phyloP scores from a whole-genome alignment of 2,113 vertebrate species.

The Onychostruthus taczanowskii region DNA sequence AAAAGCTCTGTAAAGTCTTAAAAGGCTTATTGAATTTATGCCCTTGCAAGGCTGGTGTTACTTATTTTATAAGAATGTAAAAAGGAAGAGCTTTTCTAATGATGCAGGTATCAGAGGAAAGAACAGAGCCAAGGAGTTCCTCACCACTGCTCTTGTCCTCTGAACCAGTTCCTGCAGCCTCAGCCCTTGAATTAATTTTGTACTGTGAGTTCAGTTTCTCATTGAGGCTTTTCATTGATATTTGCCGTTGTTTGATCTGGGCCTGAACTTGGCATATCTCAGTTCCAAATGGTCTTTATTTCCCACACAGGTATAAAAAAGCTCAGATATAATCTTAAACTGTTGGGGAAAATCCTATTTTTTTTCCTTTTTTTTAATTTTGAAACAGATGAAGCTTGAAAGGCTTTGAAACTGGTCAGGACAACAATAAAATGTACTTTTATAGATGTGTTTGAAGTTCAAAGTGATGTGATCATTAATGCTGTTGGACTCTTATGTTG shows the following conservation, averaged over 20 bases:
- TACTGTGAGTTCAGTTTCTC: neutral
- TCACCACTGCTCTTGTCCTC: neutral
- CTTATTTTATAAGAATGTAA: neutral
- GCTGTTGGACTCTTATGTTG: neutral
- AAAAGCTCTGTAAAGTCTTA: neutral
- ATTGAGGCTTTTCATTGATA: neutral
- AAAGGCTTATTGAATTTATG: neutral
- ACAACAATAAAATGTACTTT: neutral
- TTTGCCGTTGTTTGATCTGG: neutral
- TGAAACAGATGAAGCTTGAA: neutral
- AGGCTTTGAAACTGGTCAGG: neutral
- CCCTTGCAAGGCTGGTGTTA: neutral
- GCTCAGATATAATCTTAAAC: neutral
- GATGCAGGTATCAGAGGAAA: neutral
- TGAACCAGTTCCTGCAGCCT: neutral
- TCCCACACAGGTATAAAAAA: neutral
- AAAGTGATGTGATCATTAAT: neutral
- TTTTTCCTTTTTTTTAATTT: neutral
- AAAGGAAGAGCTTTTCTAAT: neutral
- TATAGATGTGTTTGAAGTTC: neutral
- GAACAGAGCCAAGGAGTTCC: constrained; percentile 5
- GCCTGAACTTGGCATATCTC: neutral
- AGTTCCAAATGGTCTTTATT: neutral
- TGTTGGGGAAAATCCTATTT: neutral
- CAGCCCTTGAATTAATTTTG: constrained; percentile 1